A percentile compares a stretch with the other conserved stretches of the same genome.
These are phyloP conservation scores for Mylabris sibirica DNA, from an alignment of 2,888 invertebrate genomes.

Conservation along the genomic window DNA sequence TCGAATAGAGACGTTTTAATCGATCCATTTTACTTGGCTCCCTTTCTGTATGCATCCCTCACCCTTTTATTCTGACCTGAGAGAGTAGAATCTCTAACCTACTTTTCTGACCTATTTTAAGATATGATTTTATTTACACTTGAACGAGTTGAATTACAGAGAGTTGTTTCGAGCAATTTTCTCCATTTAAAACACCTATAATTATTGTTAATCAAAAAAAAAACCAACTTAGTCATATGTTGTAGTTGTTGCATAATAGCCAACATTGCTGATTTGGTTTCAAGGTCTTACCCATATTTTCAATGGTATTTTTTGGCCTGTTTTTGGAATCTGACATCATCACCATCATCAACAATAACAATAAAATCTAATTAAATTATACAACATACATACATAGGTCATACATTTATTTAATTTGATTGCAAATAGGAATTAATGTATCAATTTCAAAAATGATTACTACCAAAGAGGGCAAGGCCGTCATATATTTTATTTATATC, in stretches of 20 bases:
- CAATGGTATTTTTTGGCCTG: not conserved
- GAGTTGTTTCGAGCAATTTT: not conserved
- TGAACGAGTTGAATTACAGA: not conserved
- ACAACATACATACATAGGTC: not conserved
- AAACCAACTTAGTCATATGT: not conserved
- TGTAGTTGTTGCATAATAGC: not conserved
- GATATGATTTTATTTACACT: not conserved
- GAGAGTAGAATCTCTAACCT: constrained; percentile 18
- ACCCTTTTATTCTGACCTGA: constrained; percentile 26
- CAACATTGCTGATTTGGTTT: constrained; percentile 7
- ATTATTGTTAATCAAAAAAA: not conserved
- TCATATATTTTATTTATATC: not conserved
- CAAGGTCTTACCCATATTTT: constrained; percentile 10
- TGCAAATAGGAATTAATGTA: not conserved
- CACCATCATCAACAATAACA: not conserved
- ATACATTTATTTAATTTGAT: constrained; percentile 4
- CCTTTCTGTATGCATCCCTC: constrained; percentile 16
- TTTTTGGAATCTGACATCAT: constrained; percentile 13
- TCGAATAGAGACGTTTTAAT: not conserved
- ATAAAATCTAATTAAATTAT: not conserved
- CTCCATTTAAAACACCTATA: not conserved
- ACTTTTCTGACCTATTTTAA: constrained; percentile 19
- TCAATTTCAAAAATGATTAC: not conserved
- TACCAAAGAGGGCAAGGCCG: constrained; percentile 6
- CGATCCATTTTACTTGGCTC: not conserved